These are phyloP conservation scores for Cactoblastis cactorum DNA, from an alignment of 2,888 invertebrate genomes.

Conservation along the genomic window DNA sequence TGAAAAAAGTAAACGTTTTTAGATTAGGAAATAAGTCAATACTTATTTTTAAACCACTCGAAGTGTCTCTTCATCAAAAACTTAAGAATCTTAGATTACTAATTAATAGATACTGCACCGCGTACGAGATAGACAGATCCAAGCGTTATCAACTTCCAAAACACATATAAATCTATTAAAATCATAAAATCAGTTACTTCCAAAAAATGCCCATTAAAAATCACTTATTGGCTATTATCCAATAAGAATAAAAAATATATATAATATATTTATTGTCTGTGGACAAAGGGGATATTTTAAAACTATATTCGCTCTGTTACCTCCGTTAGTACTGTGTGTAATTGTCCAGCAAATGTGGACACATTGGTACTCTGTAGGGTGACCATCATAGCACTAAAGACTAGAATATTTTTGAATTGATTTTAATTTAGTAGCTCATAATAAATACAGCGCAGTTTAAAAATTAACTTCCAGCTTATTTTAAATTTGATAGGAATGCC, in stretches of 20 bases:
- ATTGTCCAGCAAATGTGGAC: constrained; percentile 61
- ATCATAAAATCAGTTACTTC: not conserved
- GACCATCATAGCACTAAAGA: constrained; percentile 30
- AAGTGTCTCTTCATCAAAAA: no score
- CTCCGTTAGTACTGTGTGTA: constrained; percentile 39
- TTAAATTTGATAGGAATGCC: no score
- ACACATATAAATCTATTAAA: constrained; percentile 1
- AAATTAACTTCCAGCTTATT: no score
- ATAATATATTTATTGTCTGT: constrained; percentile 6
- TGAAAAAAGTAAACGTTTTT: no score
- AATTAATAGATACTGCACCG: no score
- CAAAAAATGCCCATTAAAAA: constrained; percentile 15
- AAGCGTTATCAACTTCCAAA: no score
- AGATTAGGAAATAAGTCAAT: no score
- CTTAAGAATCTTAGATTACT: no score
- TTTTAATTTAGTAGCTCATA: not conserved
- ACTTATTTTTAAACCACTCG: no score
- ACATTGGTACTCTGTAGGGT: constrained; percentile 43
- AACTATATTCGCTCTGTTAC: constrained; percentile 41
- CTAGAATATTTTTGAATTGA: not conserved
- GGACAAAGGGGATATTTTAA: constrained; percentile 11
- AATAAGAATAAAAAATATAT: constrained; percentile 8
- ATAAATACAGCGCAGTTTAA: no score
- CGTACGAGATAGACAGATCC: no score
- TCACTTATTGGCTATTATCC: constrained; percentile 16